Evolutionary conservation across 2,888 invertebrate species (phyloP).

Genomic region (Parnassius mnemosyne): DNA sequence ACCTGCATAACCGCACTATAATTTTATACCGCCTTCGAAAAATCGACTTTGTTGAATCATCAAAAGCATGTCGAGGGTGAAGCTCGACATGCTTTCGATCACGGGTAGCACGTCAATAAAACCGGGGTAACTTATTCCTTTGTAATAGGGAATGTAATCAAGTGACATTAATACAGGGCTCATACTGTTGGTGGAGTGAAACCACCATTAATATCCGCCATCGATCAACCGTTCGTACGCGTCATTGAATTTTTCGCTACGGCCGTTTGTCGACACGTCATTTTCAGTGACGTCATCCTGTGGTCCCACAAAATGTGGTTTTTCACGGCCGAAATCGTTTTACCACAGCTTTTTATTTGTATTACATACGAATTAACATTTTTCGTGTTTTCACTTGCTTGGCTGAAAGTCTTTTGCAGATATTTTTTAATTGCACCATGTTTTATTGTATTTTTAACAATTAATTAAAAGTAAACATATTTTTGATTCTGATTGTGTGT

Average conservation of each 20-base stretch:
- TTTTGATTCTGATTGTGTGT: too few relatives aligned
- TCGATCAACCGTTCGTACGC: constrained; percentile 33
- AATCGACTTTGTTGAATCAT: constrained; percentile 19
- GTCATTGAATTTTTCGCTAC: constrained; percentile 27
- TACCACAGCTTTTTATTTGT: background rate
- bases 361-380: background rate
- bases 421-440: too few relatives aligned
- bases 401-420: too few relatives aligned
- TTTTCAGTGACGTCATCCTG: constrained; percentile 20
- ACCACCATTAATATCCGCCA: constrained; percentile 47
- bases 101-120: background rate
- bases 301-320: constrained; percentile 5
- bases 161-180: background rate
- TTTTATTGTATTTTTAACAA: too few relatives aligned
- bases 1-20: constrained; percentile 1
- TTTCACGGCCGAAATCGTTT: background rate
- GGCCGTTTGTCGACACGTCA: constrained; percentile 21
- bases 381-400: background rate
- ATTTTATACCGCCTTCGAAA: constrained; percentile 8
- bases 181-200: constrained; percentile 39
- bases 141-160: constrained; percentile 2
- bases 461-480: too few relatives aligned
- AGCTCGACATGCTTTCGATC: constrained; percentile 3
- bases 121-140: background rate
- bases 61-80: too few relatives aligned